These are phyloP conservation scores for Physella acuta DNA, from an alignment of 1,140 invertebrate genomes.

Conservation along the genomic window DNA sequence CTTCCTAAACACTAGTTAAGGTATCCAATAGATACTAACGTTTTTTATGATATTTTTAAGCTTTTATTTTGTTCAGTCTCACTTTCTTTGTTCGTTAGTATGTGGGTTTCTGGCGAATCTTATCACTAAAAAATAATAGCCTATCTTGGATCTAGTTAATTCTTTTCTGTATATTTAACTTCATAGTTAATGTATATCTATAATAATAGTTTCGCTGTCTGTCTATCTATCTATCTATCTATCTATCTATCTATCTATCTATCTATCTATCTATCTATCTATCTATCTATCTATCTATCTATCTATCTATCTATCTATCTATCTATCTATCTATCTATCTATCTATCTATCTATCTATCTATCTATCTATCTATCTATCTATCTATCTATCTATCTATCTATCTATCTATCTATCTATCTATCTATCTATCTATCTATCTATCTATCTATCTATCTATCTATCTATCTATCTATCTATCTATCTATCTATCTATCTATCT, in stretches of 20 bases:
- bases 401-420: conserved; percentile 4
- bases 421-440: conserved; percentile 4
- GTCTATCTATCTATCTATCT: too few relatives aligned
- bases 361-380: conserved; percentile 4
- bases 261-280: conserved; percentile 4
- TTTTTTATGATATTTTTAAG: too few relatives aligned
- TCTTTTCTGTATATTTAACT: too few relatives aligned
- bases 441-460: conserved; percentile 4
- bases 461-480: conserved; percentile 4
- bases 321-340: conserved; percentile 4
- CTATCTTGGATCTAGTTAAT: too few relatives aligned
- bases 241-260: conserved; percentile 4
- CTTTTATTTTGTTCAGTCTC: too few relatives aligned
- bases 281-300: conserved; percentile 4
- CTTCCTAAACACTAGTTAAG: too few relatives aligned
- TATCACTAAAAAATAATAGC: too few relatives aligned
- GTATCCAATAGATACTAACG: too few relatives aligned
- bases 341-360: conserved; percentile 4
- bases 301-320: conserved; percentile 4
- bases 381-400: conserved; percentile 4
- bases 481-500: conserved; percentile 4
- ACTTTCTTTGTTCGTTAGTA: too few relatives aligned
- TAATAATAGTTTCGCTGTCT: too few relatives aligned
- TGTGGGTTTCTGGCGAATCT: too few relatives aligned
- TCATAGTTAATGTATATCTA: too few relatives aligned